Evolutionary conservation across 1,140 invertebrate species (phyloP).

Genomic region (Drosophila cardini): DNA sequence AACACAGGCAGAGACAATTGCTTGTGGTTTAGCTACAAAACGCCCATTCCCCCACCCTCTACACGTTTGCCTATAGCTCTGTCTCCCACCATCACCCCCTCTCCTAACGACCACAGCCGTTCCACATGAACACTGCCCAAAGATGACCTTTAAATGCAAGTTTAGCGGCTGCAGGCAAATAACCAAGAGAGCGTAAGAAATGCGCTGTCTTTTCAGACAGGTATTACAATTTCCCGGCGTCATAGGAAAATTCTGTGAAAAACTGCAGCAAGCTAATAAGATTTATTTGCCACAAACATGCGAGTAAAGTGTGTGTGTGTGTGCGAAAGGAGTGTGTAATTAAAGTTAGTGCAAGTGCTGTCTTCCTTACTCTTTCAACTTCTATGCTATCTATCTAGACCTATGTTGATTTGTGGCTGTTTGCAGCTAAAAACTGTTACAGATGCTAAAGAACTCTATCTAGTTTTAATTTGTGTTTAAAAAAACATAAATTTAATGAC

Average conservation of each 20-base stretch:
- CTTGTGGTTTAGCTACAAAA: slow-evolving; percentile 27
- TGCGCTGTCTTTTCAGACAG: slow-evolving; percentile 18
- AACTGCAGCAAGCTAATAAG: slow-evolving; percentile 44
- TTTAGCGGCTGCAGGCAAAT: slow-evolving; percentile 41
- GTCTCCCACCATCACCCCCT: too few species aligned
- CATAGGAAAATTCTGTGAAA: slow-evolving; percentile 43
- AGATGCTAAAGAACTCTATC: too few species aligned
- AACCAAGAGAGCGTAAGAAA: slow-evolving; percentile 17
- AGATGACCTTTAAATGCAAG: slow-evolving; percentile 79
- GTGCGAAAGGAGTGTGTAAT: slow-evolving; percentile 14
- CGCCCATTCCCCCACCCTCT: background rate
- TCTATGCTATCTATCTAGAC: too few species aligned
- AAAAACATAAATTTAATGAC: too few species aligned
- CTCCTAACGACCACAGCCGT: slow-evolving; percentile 1
- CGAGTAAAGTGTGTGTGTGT: background rate
- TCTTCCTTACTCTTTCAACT: background rate
- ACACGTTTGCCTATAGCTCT: too few species aligned
- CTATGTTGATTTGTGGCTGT: background rate
- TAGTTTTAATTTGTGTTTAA: too few species aligned
- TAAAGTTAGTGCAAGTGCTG: slow-evolving; percentile 17
- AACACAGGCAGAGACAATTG: slow-evolving; percentile 1
- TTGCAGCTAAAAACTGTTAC: background rate
- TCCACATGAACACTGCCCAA: slow-evolving; percentile 48
- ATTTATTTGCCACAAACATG: slow-evolving; percentile 45
- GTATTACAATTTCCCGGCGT: slow-evolving; percentile 45